phyloP scores from a whole-genome alignment of 2,797 vertebrate genomes.

The Dryobates pubescens region DNA sequence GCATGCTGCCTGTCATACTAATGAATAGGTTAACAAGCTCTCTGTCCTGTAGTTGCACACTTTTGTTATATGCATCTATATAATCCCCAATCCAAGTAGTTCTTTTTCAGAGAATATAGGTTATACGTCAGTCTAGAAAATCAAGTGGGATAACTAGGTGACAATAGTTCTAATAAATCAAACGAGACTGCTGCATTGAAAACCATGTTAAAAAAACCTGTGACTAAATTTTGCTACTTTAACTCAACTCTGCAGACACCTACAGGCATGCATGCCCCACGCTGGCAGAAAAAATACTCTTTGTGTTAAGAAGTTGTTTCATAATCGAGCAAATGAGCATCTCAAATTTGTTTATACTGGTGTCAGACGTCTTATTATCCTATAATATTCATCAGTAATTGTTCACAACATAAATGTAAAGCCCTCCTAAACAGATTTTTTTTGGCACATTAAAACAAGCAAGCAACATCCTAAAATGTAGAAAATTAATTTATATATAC shows the following conservation, averaged over 20 bases:
- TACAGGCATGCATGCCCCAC: rapidly evolving
- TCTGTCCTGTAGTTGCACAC: not conserved
- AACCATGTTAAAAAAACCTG: not conserved
- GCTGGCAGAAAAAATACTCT: not conserved
- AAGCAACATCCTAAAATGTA: not conserved
- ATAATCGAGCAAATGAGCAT: not conserved
- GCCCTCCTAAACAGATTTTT: not conserved
- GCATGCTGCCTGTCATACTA: not conserved
- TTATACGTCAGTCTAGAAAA: not conserved
- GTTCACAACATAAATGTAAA: not conserved
- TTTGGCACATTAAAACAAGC: not conserved
- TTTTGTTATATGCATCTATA: not conserved
- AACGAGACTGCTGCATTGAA: not conserved
- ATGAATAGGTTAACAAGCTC: not conserved
- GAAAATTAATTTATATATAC: not conserved
- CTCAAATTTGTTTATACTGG: not conserved
- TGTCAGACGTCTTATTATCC: not conserved
- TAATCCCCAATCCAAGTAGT: rapidly evolving
- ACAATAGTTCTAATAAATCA: not conserved
- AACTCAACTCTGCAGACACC: not conserved
- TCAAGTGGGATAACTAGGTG: not conserved
- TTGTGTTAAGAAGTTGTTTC: not conserved
- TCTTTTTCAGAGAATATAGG: not conserved
- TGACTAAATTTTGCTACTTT: not conserved
- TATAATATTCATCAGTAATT: not conserved